Percentiles rank a stretch among this genome's conserved stretches.
Conservation (phyloP, 2,888 invertebrate genomes). For the Anarsia innoxiella region DNA sequence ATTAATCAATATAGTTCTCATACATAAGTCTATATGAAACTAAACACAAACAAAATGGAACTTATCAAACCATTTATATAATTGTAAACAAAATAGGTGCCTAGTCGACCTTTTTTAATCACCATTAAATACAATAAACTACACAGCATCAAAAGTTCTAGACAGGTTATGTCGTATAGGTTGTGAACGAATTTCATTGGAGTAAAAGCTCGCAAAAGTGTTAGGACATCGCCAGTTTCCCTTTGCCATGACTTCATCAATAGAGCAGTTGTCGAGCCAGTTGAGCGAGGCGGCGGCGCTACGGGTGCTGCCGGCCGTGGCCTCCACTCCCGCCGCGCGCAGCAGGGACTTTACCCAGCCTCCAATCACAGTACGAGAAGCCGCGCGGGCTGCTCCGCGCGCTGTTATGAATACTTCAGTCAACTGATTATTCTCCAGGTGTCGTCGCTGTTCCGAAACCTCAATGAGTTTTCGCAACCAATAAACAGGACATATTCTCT, state of each 20-base stretch:
- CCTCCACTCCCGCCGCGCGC: slow-evolving; percentile 6
- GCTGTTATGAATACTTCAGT: neutral
- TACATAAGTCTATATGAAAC: too few relatives aligned
- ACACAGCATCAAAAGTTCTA: neutral
- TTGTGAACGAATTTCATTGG: neutral
- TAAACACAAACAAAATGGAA: too few relatives aligned
- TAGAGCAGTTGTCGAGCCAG: slow-evolving; percentile 9
- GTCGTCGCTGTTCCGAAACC: neutral
- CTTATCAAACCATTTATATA: too few relatives aligned
- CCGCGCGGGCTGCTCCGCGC: neutral
- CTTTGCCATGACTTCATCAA: slow-evolving; percentile 8
- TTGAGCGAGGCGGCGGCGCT: slow-evolving; percentile 8
- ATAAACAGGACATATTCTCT: neutral
- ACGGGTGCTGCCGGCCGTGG: slow-evolving; percentile 10
- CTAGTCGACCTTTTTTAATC: too few relatives aligned
- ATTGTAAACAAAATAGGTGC: too few relatives aligned
- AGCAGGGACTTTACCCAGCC: slow-evolving; percentile 9
- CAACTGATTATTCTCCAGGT: neutral
- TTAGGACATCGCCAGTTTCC: slow-evolving; percentile 8
- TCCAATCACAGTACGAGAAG: neutral
- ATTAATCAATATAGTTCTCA: too few relatives aligned
- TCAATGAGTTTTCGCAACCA: neutral
- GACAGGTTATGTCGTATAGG: too few relatives aligned
- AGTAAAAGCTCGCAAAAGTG: slow-evolving; percentile 7
- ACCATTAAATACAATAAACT: too few relatives aligned